Evolutionary conservation across 2,113 vertebrate species (phyloP).

Genomic region (Coreoperca whiteheadi): DNA sequence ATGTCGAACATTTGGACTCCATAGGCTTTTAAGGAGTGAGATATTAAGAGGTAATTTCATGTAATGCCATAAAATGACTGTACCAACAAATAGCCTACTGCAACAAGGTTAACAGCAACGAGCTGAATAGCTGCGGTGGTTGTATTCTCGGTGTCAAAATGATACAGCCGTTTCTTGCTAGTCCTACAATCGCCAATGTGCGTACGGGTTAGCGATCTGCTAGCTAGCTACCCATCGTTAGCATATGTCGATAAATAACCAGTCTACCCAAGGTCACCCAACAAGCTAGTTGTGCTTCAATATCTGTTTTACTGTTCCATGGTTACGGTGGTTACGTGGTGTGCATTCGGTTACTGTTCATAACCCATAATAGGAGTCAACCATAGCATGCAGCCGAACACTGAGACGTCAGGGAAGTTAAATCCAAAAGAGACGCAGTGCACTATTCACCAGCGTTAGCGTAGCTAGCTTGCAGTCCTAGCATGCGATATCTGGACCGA

Average conservation of each 20-base stretch:
- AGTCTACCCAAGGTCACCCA: slow-evolving; percentile 77
- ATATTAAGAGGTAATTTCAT: not conserved
- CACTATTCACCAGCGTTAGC: slow-evolving; percentile 61
- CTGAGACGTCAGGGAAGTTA: slow-evolving; percentile 43
- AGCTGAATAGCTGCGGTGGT: not conserved
- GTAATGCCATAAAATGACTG: not conserved
- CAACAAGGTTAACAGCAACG: not conserved
- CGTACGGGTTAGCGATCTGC: slow-evolving; percentile 39
- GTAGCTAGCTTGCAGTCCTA: slow-evolving; percentile 72
- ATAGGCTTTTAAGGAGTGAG: not conserved
- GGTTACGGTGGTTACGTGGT: accelerated
- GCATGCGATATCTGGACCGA: slow-evolving; percentile 23
- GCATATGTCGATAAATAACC: slow-evolving; percentile 77
- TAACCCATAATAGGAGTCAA: not conserved
- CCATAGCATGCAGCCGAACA: slow-evolving; percentile 12
- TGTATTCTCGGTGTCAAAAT: slow-evolving; percentile 45
- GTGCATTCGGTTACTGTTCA: too few relatives aligned
- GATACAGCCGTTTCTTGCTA: slow-evolving; percentile 57
- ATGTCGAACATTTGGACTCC: not conserved
- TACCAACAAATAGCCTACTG: not conserved
- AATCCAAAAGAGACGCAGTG: slow-evolving; percentile 69
- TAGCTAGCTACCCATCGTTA: slow-evolving; percentile 60
- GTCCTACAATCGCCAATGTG: slow-evolving; percentile 25
- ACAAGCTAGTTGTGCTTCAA: not conserved
- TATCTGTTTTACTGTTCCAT: not conserved